Conservation (phyloP, 2,113 vertebrate genomes). For the Acanthisitta chloris region DNA sequence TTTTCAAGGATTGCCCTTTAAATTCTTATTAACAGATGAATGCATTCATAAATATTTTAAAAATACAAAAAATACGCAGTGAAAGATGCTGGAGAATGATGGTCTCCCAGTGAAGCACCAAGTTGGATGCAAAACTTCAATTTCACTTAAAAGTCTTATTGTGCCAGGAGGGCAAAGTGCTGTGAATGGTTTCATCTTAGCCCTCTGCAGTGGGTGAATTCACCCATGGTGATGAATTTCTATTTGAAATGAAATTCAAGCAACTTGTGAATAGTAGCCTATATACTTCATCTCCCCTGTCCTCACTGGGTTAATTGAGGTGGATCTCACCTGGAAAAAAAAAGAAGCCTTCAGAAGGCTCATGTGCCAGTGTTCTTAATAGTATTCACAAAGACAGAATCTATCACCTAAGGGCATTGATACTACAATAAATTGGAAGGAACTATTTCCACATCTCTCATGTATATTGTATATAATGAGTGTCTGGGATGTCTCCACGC, state of each 20-base stretch:
- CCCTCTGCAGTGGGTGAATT: background rate
- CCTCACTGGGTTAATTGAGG: conserved; percentile 54
- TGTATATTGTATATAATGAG: conserved; percentile 49
- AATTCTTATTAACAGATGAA: background rate
- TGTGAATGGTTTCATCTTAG: background rate
- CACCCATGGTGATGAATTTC: conserved; percentile 12
- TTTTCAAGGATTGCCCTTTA: background rate
- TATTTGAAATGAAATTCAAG: conserved; percentile 22
- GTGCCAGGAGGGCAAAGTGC: background rate
- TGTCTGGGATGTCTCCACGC: conserved; percentile 6
- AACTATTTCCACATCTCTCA: conserved; percentile 24
- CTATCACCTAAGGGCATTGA: conserved; percentile 34
- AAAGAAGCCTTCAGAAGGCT: background rate
- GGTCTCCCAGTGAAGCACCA: background rate
- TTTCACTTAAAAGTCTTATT: background rate
- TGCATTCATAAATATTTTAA: background rate
- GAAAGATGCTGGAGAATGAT: background rate
- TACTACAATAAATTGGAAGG: conserved; percentile 15
- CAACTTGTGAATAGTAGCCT: background rate
- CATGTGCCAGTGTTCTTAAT: background rate
- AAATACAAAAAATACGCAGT: background rate
- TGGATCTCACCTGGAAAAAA: conserved; percentile 37
- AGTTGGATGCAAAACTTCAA: background rate
- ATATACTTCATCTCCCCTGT: background rate
- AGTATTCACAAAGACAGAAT: background rate